These are phyloP conservation scores for Seriola rivoliana DNA, from an alignment of 2,113 vertebrate genomes.

Conservation along the genomic window DNA sequence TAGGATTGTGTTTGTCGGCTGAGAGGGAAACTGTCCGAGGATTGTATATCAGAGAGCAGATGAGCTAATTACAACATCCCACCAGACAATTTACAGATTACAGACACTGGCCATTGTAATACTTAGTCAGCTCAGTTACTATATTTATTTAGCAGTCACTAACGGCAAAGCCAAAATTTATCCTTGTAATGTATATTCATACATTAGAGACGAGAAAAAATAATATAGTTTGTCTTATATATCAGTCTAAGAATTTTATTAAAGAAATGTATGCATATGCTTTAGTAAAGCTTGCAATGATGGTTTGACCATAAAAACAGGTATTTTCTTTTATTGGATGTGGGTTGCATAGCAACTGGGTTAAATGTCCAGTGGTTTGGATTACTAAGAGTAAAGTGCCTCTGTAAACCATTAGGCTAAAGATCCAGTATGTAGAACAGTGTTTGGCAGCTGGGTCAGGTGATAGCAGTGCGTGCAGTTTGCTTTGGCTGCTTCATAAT, in stretches of 20 bases:
- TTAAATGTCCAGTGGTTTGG: constrained; percentile 80
- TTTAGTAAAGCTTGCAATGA: neutral
- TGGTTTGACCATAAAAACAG: constrained; percentile 5
- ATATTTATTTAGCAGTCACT: constrained; percentile 14
- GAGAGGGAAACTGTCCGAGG: constrained; percentile 82
- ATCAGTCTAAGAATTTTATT: neutral
- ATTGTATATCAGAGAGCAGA: constrained; percentile 86
- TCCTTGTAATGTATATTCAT: neutral
- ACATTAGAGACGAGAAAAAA: neutral
- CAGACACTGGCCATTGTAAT: constrained; percentile 24
- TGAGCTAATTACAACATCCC: constrained; percentile 76
- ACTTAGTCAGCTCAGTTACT: constrained; percentile 3
- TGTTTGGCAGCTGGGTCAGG: constrained; percentile 91
- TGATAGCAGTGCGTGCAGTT: constrained; percentile 89
- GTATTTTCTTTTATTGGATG: constrained; percentile 51
- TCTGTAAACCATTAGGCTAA: constrained; percentile 88
- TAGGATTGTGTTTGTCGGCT: constrained; percentile 87
- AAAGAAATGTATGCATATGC: neutral
- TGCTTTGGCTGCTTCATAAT: constrained; percentile 92
- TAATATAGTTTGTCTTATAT: neutral
- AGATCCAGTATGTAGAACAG: constrained; percentile 87
- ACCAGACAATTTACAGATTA: constrained; percentile 73
- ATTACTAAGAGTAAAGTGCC: constrained; percentile 84
- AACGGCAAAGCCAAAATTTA: neutral
- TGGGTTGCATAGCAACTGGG: neutral